Conservation (phyloP, 2,113 vertebrate species). For the Neogobius melanostomus region DNA sequence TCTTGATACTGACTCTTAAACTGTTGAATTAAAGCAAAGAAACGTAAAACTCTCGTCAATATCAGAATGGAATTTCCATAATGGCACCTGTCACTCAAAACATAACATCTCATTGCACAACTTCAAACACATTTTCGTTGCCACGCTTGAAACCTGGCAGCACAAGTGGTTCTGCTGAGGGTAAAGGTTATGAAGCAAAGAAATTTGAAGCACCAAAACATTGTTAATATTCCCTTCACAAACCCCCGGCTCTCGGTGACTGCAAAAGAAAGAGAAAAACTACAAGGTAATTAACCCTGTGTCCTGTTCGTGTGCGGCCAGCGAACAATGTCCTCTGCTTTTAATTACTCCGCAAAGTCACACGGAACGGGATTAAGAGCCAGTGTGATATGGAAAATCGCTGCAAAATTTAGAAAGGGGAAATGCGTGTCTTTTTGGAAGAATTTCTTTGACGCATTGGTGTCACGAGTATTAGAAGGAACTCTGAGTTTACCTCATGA, state of each 20-base stretch:
- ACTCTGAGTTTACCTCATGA: too few relatives aligned
- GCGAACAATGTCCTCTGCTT: constrained; percentile 45
- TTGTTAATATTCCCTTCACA: constrained; percentile 61
- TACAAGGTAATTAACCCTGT: constrained; percentile 68
- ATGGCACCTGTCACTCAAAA: not conserved
- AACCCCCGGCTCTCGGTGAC: constrained; percentile 12
- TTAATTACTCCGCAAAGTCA: constrained; percentile 62
- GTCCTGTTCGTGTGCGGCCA: constrained; percentile 47
- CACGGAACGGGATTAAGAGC: constrained; percentile 47
- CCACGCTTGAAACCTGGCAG: constrained; percentile 13
- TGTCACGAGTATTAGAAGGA: not conserved
- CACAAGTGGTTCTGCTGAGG: constrained; percentile 20
- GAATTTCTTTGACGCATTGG: not conserved
- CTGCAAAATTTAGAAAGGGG: constrained; percentile 5
- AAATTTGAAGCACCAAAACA: constrained; percentile 29
- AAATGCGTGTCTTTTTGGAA: not conserved
- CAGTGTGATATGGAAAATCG: constrained; percentile 29
- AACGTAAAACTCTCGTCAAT: too few relatives aligned
- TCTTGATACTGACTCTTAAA: too few relatives aligned
- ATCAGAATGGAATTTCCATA: not conserved
- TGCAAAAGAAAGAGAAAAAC: constrained; percentile 22
- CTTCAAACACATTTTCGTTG: too few relatives aligned
- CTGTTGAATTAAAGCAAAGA: too few relatives aligned
- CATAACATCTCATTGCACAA: not conserved
- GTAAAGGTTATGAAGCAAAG: constrained; percentile 29